Conservation (phyloP, 2,888 invertebrate species). For the Tromatobia lineatoria region DNA sequence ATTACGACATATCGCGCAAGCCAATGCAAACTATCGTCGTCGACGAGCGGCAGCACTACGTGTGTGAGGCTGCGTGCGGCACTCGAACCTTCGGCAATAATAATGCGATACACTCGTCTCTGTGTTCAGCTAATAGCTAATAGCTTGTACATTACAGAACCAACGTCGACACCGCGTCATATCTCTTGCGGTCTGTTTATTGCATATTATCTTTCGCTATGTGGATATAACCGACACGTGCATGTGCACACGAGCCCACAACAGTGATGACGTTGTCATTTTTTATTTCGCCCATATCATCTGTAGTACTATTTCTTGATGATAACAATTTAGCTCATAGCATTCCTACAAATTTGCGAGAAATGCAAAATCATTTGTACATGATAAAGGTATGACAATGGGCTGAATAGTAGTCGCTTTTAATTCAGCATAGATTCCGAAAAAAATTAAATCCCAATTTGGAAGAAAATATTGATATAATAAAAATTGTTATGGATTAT, state of each 20-base stretch:
- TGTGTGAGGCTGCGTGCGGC: slow-evolving; percentile 13
- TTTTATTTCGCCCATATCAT: background rate
- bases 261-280: slow-evolving; percentile 35
- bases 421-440: too few species aligned
- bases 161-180: slow-evolving; percentile 41
- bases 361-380: background rate
- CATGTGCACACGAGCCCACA: slow-evolving; percentile 13
- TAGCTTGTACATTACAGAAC: slow-evolving; percentile 8
- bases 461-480: background rate
- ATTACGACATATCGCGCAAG: slow-evolving; percentile 54
- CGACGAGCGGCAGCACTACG: slow-evolving; percentile 3
- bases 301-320: background rate
- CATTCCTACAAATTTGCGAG: background rate
- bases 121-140: slow-evolving; percentile 1
- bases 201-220: slow-evolving; percentile 30
- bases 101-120: slow-evolving; percentile 2
- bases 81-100: slow-evolving; percentile 22
- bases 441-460: too few species aligned
- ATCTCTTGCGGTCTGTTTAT: slow-evolving; percentile 33
- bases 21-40: slow-evolving; percentile 36
- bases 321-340: slow-evolving; percentile 1
- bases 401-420: background rate
- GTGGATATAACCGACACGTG: slow-evolving; percentile 20
- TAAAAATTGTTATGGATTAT: background rate
- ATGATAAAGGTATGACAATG: background rate